phyloP scores from a whole-genome alignment of 2,888 invertebrate genomes.

The Drosophila mimetica region DNA sequence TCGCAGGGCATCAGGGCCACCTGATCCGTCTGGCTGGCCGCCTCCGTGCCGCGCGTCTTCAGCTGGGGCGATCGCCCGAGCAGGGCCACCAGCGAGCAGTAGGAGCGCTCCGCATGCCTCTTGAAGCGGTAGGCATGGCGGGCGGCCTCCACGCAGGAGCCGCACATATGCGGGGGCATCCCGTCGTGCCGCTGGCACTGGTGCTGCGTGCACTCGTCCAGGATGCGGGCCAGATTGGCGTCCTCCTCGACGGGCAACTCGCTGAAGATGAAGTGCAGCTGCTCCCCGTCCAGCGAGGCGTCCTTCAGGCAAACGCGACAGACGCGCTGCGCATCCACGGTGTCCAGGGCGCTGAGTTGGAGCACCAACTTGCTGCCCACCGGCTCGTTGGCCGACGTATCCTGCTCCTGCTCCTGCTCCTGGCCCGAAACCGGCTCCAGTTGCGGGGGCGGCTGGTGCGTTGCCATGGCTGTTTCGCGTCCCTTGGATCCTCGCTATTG shows the following conservation, averaged over 20 bases:
- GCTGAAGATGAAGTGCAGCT: slow-evolving; percentile 76
- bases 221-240: slow-evolving; percentile 76
- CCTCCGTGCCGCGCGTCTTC: slow-evolving; percentile 43
- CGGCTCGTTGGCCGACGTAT: slow-evolving; percentile 3
- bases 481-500: slow-evolving; percentile 3
- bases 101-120: slow-evolving; percentile 81
- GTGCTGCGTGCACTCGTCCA: slow-evolving; percentile 81
- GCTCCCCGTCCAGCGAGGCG: slow-evolving; percentile 53
- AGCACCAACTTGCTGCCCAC: neutral
- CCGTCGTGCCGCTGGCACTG: slow-evolving; percentile 83
- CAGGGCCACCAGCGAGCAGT: slow-evolving; percentile 75
- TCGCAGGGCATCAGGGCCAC: slow-evolving; percentile 79
- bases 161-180: slow-evolving; percentile 83
- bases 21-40: slow-evolving; percentile 81
- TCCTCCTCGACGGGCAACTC: slow-evolving; percentile 69
- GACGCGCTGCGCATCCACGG: slow-evolving; percentile 73
- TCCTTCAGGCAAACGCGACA: slow-evolving; percentile 82
- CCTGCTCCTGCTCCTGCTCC: neutral
- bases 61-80: slow-evolving; percentile 57
- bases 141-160: slow-evolving; percentile 76
- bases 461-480: slow-evolving; percentile 35
- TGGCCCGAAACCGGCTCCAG: slow-evolving; percentile 6
- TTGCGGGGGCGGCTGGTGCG: slow-evolving; percentile 9
- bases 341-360: slow-evolving; percentile 11
- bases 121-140: slow-evolving; percentile 82